These are phyloP conservation scores for Morpho deidamia DNA, from an alignment of 2,888 invertebrate genomes.

Conservation along the genomic window DNA sequence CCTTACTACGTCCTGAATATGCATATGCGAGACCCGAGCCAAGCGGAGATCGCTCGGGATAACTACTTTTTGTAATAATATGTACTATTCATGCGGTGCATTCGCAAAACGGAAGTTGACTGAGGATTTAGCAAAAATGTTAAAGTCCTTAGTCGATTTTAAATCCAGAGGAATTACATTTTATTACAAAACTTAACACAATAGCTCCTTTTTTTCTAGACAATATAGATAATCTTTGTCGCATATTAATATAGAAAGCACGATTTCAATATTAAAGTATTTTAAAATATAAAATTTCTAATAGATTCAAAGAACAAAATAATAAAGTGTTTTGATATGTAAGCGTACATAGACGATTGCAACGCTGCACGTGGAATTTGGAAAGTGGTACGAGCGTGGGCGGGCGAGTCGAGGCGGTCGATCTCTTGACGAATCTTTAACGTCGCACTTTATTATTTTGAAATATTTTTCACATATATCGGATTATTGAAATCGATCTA, in stretches of 20 bases:
- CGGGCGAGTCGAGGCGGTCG: constrained; percentile 64
- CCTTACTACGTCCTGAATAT: constrained; percentile 59
- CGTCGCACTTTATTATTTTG: constrained; percentile 65
- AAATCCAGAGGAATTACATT: constrained; percentile 1
- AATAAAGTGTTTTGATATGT: neutral
- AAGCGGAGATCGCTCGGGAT: constrained; percentile 37
- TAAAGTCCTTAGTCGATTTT: constrained; percentile 9
- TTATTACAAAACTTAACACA: too few relatives aligned
- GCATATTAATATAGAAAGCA: too few relatives aligned
- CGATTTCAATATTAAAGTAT: too few relatives aligned
- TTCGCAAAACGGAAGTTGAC: constrained; percentile 24
- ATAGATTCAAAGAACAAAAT: constrained; percentile 8
- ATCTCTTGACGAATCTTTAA: constrained; percentile 69
- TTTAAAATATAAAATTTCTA: too few relatives aligned
- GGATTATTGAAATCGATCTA: constrained; percentile 33
- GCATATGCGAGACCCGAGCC: constrained; percentile 53
- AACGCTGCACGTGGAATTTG: constrained; percentile 73
- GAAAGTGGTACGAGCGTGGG: constrained; percentile 74
- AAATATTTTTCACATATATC: constrained; percentile 54
- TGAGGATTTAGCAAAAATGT: constrained; percentile 12
- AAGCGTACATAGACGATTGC: constrained; percentile 66
- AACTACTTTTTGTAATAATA: constrained; percentile 33
- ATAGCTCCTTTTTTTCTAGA: too few relatives aligned
- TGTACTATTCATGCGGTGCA: constrained; percentile 30
- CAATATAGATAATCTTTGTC: too few relatives aligned